Evolutionary conservation across 2,113 vertebrate genomes (phyloP).

Genomic region (Leucoraja erinaceus): DNA sequence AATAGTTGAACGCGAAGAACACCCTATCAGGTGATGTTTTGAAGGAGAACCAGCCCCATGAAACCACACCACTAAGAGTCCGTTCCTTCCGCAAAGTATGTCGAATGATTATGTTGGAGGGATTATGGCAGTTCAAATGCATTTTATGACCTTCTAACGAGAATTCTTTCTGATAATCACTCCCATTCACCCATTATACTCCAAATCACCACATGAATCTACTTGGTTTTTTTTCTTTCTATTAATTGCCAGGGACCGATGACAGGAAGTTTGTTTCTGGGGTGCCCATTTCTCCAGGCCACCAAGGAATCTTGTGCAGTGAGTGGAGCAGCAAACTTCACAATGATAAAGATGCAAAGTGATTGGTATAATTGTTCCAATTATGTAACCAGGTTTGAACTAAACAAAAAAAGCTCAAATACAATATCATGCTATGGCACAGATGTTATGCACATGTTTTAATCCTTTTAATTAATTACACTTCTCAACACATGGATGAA

Average conservation of each 20-base stretch:
- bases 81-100: neutral
- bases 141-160: neutral
- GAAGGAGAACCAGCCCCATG: neutral
- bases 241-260: conserved; percentile 10
- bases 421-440: neutral
- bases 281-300: neutral
- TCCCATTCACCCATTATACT: conserved; percentile 8
- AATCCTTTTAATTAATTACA: neutral
- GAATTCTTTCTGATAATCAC: neutral
- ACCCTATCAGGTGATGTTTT: neutral
- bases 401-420: neutral
- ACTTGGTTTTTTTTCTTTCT: neutral
- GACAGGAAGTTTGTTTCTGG: neutral
- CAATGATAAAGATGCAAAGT: neutral
- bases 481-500: neutral
- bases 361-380: conserved; percentile 1
- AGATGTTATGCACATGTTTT: neutral
- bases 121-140: neutral
- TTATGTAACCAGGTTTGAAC: neutral
- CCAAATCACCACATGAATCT: conserved; percentile 17
- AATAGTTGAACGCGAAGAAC: neutral
- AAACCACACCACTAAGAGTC: neutral
- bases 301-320: neutral
- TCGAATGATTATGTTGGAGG: neutral
- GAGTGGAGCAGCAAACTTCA: neutral